A percentile compares a stretch with the other conserved stretches of the same genome.
These are phyloP conservation scores for Trissolcus brochymenae DNA, from an alignment of 2,888 invertebrate genomes.

Conservation along the genomic window DNA sequence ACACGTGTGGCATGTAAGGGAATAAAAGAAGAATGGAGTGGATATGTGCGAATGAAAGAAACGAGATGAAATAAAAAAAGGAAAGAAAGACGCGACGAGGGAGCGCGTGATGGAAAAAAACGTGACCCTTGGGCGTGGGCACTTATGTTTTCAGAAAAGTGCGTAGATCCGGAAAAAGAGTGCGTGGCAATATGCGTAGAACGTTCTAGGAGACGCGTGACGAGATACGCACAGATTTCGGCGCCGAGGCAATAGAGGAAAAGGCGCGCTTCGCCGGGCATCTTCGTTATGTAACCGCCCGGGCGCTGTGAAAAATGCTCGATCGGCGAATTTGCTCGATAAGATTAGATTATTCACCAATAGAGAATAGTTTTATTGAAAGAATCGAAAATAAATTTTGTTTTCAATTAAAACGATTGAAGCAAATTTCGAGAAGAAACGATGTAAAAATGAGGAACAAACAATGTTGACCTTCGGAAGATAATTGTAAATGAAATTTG, in stretches of 20 bases:
- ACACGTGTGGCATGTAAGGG: conserved; percentile 38
- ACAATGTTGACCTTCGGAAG: no score
- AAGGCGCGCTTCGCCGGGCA: conserved; percentile 42
- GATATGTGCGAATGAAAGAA: neutral
- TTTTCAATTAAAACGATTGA: no score
- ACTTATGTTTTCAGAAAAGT: conserved; percentile 72
- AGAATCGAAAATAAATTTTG: no score
- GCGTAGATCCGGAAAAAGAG: conserved; percentile 62
- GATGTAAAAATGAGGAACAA: no score
- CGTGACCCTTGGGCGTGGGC: conserved; percentile 59
- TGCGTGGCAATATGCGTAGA: conserved; percentile 57
- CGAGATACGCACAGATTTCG: conserved; percentile 44
- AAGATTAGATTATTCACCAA: conserved; percentile 1
- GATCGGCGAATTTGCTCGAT: neutral
- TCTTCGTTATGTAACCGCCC: neutral
- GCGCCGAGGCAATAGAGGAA: conserved; percentile 34
- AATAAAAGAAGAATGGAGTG: conserved; percentile 30
- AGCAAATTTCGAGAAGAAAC: no score
- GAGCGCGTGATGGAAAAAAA: conserved; percentile 23
- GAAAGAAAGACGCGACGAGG: conserved; percentile 1
- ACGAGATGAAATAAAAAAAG: conserved; percentile 4
- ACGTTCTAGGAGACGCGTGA: conserved; percentile 57
- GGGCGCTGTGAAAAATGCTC: neutral
- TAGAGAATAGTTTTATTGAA: no score
- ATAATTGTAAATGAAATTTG: no score